Evolutionary conservation across 37 sponge, comb jelly and placozoan genomes (phyloP).

Genomic region (Bolinopsis microptera): DNA sequence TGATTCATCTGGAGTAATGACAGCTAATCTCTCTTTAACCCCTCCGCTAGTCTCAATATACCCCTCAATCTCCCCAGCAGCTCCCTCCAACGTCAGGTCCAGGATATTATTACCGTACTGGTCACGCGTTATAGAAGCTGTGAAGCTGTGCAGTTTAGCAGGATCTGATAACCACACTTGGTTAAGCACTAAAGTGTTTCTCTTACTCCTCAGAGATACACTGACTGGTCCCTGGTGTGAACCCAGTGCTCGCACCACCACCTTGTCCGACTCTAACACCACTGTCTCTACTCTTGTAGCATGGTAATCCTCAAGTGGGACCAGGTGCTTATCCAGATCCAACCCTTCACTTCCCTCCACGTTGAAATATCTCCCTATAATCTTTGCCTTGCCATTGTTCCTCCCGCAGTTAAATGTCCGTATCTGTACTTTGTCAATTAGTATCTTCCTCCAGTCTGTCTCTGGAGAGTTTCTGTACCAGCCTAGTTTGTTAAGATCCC

Average conservation of each 20-base stretch:
- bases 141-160: neutral
- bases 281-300: neutral
- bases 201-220: neutral
- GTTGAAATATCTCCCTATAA: neutral
- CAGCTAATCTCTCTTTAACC: neutral
- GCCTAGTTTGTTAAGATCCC: slow-evolving; percentile 38
- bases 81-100: neutral
- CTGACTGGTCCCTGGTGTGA: neutral
- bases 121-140: neutral
- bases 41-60: neutral
- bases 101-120: neutral
- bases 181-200: neutral
- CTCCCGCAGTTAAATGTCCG: neutral
- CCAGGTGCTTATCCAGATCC: neutral
- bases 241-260: neutral
- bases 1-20: neutral
- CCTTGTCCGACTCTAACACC: neutral
- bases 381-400: neutral
- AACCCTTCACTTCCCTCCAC: neutral
- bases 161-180: neutral
- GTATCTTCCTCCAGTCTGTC: neutral
- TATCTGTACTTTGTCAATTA: neutral
- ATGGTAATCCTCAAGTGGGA: neutral
- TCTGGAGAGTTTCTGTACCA: neutral
- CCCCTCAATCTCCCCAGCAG: neutral